Evolutionary conservation across 2,888 invertebrate genomes (phyloP), one percentile per base, ranked within the genome.

Genomic region (Himalopsyche kuldschensis): DNA sequence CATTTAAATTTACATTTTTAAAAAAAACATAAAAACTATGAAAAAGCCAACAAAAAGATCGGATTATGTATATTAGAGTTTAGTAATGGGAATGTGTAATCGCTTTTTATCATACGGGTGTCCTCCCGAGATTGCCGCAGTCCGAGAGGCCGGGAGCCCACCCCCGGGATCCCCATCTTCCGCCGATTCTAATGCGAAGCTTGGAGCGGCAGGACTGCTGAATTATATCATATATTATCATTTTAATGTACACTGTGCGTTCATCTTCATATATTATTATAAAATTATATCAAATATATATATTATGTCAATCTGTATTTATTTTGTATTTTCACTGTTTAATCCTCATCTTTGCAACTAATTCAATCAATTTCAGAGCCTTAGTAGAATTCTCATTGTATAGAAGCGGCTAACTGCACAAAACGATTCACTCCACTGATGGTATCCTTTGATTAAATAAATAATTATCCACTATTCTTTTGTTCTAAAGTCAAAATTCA

Each of bases 11-110:
- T 84, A 75, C 69, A 81, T 55, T 78, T 78, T 46, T 55, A 79
- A 84, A 85, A 86, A 85, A 85, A 85, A 80, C 41, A 82, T 80
- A 84, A 86, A 85, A 86, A 55, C 55, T 78, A 81, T 32, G 83
- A 85, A 84, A 41, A 86, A 83, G 35, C 69, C 83, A 82, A 86
- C 48, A 84, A 86, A 86, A 86, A 86, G 83, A 84, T 82, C 81
- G 82, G 83, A 75, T 79, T 83, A 85, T 78, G 78, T 83, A 78
- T 85, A 75, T 32, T 83, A 83, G 82, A 82, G 35, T 80, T 41
- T 85, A 84, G 82, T 83, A 46, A 75, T 78, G 85, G 81, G 82
- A 82, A 80, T 82, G 79, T 82, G 82, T 82, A 84, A 83, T 84
- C 82, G 84, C 85, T 86, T 82, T 84, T 82, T 83, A 79, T 80